A percentile compares a stretch with the other conserved stretches of the same genome.
Evolutionary conservation across 2,113 vertebrate species (phyloP).

Genomic region (Chaetura pelagica): DNA sequence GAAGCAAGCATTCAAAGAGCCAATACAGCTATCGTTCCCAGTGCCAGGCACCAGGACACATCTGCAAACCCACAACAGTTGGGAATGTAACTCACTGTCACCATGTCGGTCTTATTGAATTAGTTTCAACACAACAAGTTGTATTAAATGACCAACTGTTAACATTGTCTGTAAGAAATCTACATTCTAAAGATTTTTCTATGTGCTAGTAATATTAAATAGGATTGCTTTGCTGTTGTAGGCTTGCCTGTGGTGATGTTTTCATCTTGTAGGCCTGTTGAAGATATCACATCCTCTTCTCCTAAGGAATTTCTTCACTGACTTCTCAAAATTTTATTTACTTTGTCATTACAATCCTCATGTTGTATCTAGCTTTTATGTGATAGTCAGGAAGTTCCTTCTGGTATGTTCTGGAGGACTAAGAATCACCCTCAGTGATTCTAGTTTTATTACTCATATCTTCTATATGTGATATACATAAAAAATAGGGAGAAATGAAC

Average conservation of each 20-base stretch:
- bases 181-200: neutral
- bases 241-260: neutral
- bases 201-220: neutral
- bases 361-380: neutral
- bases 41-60: neutral
- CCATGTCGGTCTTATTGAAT: neutral
- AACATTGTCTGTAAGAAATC: neutral
- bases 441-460: neutral
- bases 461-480: neutral
- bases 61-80: neutral
- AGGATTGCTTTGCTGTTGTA: neutral
- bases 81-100: neutral
- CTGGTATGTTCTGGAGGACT: neutral
- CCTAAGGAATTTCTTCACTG: neutral
- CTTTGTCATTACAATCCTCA: neutral
- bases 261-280: neutral
- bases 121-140: neutral
- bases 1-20: neutral
- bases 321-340: neutral
- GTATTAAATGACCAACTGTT: neutral
- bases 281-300: neutral
- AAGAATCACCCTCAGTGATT: neutral
- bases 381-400: neutral
- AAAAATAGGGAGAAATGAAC: neutral
- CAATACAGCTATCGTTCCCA: neutral